phyloP scores from a whole-genome alignment of 1,140 invertebrate species.

The Bombus soroeensis region DNA sequence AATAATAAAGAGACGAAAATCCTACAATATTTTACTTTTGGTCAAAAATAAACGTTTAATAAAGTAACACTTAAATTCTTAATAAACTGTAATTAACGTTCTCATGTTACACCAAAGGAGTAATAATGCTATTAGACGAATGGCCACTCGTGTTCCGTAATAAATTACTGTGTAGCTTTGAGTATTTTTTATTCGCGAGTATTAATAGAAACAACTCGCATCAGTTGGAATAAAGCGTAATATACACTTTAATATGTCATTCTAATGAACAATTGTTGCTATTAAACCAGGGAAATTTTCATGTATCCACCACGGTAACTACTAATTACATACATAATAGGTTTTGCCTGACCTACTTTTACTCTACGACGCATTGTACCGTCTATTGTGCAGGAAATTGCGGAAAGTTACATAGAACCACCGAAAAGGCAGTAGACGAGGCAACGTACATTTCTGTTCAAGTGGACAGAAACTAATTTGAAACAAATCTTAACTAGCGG shows the following conservation, averaged over 20 bases:
- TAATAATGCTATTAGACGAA: background rate
- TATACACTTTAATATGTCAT: background rate
- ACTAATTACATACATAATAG: constrained; percentile 40
- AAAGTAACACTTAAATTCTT: background rate
- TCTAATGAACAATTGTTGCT: constrained; percentile 5
- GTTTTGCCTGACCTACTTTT: constrained; percentile 41
- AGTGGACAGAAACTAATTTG: constrained; percentile 56
- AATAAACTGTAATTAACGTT: background rate
- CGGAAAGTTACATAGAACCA: constrained; percentile 42
- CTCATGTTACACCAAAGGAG: background rate
- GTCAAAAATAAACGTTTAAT: too few species aligned
- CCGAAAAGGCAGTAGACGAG: constrained; percentile 28
- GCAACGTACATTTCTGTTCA: constrained; percentile 40
- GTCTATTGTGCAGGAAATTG: constrained; percentile 48
- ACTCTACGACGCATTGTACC: constrained; percentile 7
- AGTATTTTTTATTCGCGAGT: background rate
- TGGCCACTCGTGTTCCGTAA: background rate
- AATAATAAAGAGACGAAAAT: too few species aligned
- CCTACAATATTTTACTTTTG: too few species aligned
- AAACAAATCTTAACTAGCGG: constrained; percentile 59
- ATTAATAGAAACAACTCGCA: background rate
- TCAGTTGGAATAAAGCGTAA: background rate
- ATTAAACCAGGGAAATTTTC: constrained; percentile 26
- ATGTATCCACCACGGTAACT: constrained; percentile 2
- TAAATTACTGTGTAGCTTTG: background rate